These are phyloP conservation scores for Xiphophorus couchianus DNA, from an alignment of 2,113 vertebrate genomes.

Conservation along the genomic window DNA sequence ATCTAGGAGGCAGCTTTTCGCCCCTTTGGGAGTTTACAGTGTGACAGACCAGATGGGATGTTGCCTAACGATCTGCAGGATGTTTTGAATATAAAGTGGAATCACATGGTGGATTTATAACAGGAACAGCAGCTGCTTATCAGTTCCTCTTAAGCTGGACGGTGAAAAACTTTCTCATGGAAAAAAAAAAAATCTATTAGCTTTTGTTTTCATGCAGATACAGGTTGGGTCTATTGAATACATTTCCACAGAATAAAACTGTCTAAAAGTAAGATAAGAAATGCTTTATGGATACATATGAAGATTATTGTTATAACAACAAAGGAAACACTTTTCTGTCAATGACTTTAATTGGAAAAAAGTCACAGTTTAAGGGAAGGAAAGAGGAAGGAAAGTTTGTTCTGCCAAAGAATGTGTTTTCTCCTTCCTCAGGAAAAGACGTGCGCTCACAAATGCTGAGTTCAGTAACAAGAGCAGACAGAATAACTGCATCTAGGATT, in stretches of 20 bases:
- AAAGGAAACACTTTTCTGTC: neutral
- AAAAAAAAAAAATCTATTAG: neutral
- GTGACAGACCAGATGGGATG: neutral
- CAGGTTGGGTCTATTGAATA: neutral
- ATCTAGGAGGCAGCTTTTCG: neutral
- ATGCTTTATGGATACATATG: neutral
- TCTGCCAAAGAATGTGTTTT: slow-evolving; percentile 40
- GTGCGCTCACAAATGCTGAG: slow-evolving; percentile 5
- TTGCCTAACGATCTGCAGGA: slow-evolving; percentile 5
- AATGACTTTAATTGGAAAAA: slow-evolving; percentile 27
- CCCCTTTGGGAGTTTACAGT: neutral
- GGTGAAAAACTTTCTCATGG: neutral
- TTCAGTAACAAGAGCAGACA: slow-evolving; percentile 1
- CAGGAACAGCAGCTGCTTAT: slow-evolving; percentile 1
- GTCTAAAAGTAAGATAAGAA: neutral
- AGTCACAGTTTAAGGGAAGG: slow-evolving; percentile 36
- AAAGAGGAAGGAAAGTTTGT: slow-evolving; percentile 50
- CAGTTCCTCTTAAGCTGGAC: neutral
- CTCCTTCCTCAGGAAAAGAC: slow-evolving; percentile 54
- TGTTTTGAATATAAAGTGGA: neutral
- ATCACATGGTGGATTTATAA: slow-evolving; percentile 23
- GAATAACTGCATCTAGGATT: neutral
- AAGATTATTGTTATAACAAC: neutral
- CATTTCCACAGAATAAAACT: neutral
- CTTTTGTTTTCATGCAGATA: neutral